Conservation (phyloP, 2,888 invertebrate genomes). For the Drosophila maculinotata region DNA sequence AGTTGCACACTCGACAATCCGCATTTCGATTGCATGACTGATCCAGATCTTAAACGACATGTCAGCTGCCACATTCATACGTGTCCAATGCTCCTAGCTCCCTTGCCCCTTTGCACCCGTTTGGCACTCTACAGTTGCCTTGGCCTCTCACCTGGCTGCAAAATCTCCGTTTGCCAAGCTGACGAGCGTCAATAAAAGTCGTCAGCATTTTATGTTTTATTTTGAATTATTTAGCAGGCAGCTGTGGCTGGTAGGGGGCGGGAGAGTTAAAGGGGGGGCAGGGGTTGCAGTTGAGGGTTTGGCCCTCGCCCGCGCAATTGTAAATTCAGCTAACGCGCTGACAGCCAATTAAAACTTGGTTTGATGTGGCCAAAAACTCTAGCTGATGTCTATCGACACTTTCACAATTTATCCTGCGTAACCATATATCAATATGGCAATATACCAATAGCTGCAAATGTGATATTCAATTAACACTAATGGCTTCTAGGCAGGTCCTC, state of each 20-base stretch:
- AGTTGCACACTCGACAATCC: slow-evolving; percentile 44
- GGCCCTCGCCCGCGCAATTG: slow-evolving; percentile 14
- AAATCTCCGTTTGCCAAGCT: slow-evolving; percentile 25
- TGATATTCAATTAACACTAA: slow-evolving; percentile 76
- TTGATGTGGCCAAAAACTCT: slow-evolving; percentile 26
- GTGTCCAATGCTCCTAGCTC: slow-evolving; percentile 1
- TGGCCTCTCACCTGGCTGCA: slow-evolving; percentile 43
- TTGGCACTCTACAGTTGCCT: too few relatives aligned
- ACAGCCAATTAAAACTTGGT: slow-evolving; percentile 56
- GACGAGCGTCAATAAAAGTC: slow-evolving; percentile 52
- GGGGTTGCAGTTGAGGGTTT: neutral
- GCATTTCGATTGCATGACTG: slow-evolving; percentile 55
- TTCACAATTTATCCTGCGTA: too few relatives aligned
- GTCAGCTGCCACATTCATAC: slow-evolving; percentile 42
- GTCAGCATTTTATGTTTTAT: slow-evolving; percentile 52
- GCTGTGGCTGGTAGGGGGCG: too few relatives aligned
- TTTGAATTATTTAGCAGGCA: slow-evolving; percentile 52
- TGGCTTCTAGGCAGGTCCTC: slow-evolving; percentile 49
- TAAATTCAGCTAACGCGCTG: slow-evolving; percentile 9
- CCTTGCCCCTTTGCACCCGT: neutral
- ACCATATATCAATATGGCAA: too few relatives aligned
- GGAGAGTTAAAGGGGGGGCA: too few relatives aligned
- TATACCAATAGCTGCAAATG: slow-evolving; percentile 51
- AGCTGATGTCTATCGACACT: slow-evolving; percentile 21
- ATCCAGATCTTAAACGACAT: slow-evolving; percentile 54